phyloP scores from a whole-genome alignment of 64 coral and sea anemone species.

The Porites lutea region DNA sequence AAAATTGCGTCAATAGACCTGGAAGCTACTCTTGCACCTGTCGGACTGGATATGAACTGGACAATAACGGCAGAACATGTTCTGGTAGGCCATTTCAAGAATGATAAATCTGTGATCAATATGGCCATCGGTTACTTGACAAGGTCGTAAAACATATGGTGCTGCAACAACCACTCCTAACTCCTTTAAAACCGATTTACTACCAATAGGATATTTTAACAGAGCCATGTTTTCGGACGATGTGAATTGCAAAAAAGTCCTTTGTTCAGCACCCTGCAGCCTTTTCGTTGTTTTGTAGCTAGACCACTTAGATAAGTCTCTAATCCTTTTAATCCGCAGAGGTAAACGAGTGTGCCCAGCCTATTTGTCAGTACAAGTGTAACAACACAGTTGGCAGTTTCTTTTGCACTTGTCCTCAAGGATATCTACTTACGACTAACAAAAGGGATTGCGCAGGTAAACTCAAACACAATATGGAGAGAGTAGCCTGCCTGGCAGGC shows the following conservation, averaged over 20 bases:
- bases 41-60: constrained; percentile 3
- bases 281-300: too few species aligned
- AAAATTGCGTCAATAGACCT: constrained; percentile 45
- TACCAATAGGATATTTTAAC: too few species aligned
- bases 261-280: too few species aligned
- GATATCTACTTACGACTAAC: constrained; percentile 2
- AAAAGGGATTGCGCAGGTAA: constrained; percentile 14
- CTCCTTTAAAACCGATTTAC: too few species aligned
- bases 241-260: too few species aligned
- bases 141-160: too few species aligned
- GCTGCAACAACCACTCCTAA: too few species aligned
- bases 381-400: neutral
- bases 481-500: too few species aligned
- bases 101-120: neutral
- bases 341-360: neutral
- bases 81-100: neutral
- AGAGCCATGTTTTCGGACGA: too few species aligned
- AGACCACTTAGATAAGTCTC: too few species aligned
- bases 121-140: too few species aligned
- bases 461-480: neutral
- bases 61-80: constrained; percentile 31
- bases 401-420: neutral
- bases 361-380: constrained; percentile 10
- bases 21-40: constrained; percentile 41
- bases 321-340: neutral